Base-by-base conservation (phyloP, 2,797 vertebrate species). In the Channallabes apus region DNA sequence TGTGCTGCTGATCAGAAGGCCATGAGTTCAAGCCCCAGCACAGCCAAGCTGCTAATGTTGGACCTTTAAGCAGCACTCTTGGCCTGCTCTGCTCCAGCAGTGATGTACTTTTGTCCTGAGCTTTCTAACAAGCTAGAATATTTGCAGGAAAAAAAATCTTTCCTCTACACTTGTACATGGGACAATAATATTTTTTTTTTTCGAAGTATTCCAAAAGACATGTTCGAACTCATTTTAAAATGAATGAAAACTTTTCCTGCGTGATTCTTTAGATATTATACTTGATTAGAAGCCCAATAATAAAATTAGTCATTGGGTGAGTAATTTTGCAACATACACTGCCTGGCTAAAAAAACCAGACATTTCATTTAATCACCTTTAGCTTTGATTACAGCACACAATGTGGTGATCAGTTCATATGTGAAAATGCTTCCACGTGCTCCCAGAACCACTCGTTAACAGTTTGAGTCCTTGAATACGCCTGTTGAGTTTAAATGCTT, bases 1-100 rank as follows among this genome's bases (percentile, higher is more conserved):
- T 69, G 46, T 24, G 64, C 46, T 56, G 22, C 80, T 35, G 65
- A 82, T 68, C n/a, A 69, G 65, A 82, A 68, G 65, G 46, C 69
- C 80, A 82, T 58, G 51, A 24, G 65, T 58, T 82, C 29, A 71
- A 38, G 29, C 46, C 51, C 51, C 51, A 82, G 51, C 12, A n/a
- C 65, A 69, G 80, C 17, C 61, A 82, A 38, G 46, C 65, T 71
- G 38, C 41, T 32, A 65, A 41, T 51, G 38, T 51, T 80, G 38
- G 41, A 62, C 38, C 27, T 80, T 29, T 54, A n/a, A 54, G 79
- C 3, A 18, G 54, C 15, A 80, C 38, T 61, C 18, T 32, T 67
- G 41, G 62, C 62, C 38, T 80, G 67, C n/a, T 32, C 41, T 54
- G 41, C 41, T 29, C 35, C 17, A 67, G 61, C 17, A 4, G 62